Evolutionary conservation across 2,888 invertebrate species (phyloP), one percentile per base, ranked within the genome.

Genomic region (Ormyrus nitidulus): DNA sequence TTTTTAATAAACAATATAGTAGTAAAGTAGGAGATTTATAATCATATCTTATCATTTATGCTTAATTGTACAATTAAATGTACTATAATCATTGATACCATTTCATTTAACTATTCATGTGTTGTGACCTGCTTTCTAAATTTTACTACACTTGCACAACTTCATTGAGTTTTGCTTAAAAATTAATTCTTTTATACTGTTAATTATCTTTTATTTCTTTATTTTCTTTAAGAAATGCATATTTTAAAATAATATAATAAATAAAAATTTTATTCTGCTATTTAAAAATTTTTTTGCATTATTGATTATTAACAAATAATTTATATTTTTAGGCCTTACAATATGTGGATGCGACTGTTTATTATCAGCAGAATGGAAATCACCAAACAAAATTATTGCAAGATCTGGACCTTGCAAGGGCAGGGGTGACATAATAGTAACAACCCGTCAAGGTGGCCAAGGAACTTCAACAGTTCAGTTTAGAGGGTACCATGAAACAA

Each of bases 291-390:
- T 54, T 6, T 68, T 68, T 53, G 53, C 11, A 68, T 53, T 73
- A 48, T 10, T 59, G 5, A 4, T 19, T 44, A 6, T 61, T 34
- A 56, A 61, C 58, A 49, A n/a, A 54, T 48, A 49, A 70, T 64
- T 61, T 74, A 71, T 79, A 80, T 83, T 87, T 87, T n/a, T 84
- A 97, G 98, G 97, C 75, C 91, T 99, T 8, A 95, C 95, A 87
- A 99, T 99, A 86, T 99, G 99, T 91, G 98, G 97, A 0, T 96
- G 96, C 84, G 99, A 99, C 88, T 99, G 99, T 88, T 91, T 98
- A 51, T 91, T 99, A 76, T 97, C 98, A 11, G 98, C 98, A 0
- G 99, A 99, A 92, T 99, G 99, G 99, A 97, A 98, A 88, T 98
- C 98, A 1, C 93, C 96, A 53, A 99, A 98, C 89, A 99, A 99